Evolutionary conservation across 2,888 invertebrate species (phyloP).

Genomic region (Ennomos quercinarius): DNA sequence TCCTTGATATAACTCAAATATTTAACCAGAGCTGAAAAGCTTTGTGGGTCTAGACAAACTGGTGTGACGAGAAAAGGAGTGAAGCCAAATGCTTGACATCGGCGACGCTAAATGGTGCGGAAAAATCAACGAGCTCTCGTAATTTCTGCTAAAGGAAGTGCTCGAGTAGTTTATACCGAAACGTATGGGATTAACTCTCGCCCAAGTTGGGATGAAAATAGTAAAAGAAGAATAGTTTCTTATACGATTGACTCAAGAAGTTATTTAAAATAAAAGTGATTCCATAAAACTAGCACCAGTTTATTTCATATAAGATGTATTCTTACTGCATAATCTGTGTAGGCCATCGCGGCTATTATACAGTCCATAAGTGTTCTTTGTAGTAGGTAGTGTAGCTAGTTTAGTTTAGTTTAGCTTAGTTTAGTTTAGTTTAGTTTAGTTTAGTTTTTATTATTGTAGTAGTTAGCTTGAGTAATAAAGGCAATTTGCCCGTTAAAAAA

Average conservation of each 20-base stretch:
- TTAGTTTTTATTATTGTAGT: no score
- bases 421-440: no score
- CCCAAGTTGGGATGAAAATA: conserved; percentile 17
- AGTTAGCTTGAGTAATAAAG: no score
- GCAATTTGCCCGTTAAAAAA: no score
- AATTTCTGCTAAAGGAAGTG: conserved; percentile 31
- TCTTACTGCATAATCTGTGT: no score
- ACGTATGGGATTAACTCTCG: conserved; percentile 28
- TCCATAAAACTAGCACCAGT: background rate
- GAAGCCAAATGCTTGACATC: conserved; percentile 32
- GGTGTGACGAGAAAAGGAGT: conserved; percentile 28
- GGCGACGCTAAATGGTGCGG: conserved; percentile 37
- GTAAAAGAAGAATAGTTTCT: conserved; percentile 9
- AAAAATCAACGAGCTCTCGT: conserved; percentile 38
- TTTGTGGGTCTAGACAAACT: conserved; percentile 28
- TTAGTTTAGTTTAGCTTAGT: no score
- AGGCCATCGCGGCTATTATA: no score
- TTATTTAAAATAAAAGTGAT: background rate
- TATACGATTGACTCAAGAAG: no score
- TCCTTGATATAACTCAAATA: background rate
- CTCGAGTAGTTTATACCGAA: conserved; percentile 28
- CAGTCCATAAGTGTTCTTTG: no score
- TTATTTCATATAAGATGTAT: no score
- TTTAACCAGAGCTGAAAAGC: conserved; percentile 1
- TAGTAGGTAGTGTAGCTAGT: no score